Evolutionary conservation across 2,113 vertebrate species (phyloP).

Genomic region (Scophthalmus maximus): DNA sequence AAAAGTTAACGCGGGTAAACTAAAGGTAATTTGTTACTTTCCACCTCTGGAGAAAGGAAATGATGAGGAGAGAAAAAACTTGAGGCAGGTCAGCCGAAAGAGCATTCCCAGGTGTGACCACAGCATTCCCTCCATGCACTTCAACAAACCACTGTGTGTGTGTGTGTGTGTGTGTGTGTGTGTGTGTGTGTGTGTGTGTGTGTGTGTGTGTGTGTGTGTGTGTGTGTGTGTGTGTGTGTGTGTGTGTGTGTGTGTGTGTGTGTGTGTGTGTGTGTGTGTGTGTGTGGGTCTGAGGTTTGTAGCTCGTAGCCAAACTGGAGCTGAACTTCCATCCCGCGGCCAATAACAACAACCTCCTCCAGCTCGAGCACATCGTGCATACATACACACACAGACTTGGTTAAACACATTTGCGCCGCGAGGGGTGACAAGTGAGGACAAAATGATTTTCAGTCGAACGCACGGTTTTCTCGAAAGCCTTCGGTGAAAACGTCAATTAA

Average conservation of each 20-base stretch:
- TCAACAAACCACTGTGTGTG: slow-evolving; percentile 61
- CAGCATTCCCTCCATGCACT: slow-evolving; percentile 75
- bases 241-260: slow-evolving; percentile 27
- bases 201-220: slow-evolving; percentile 4
- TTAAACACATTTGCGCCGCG: slow-evolving; percentile 64
- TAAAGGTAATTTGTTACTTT: slow-evolving; percentile 52
- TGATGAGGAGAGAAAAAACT: slow-evolving; percentile 48
- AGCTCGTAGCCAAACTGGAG: slow-evolving; percentile 67
- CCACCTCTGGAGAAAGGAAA: slow-evolving; percentile 42
- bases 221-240: slow-evolving; percentile 39
- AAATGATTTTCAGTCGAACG: slow-evolving; percentile 47
- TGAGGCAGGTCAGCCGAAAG: slow-evolving; percentile 67
- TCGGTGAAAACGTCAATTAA: slow-evolving; percentile 39
- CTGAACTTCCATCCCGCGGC: slow-evolving; percentile 41
- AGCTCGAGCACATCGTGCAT: slow-evolving; percentile 23
- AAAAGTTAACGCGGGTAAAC: slow-evolving; percentile 36
- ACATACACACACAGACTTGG: slow-evolving; percentile 35
- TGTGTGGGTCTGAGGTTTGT: slow-evolving; percentile 54
- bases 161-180: slow-evolving; percentile 27
- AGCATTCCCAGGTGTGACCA: slow-evolving; percentile 78
- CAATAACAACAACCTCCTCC: slow-evolving; percentile 66
- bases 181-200: too few relatives aligned
- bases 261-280: slow-evolving; percentile 32
- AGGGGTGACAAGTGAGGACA: slow-evolving; percentile 60
- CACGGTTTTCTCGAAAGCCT: not conserved